Percentiles rank a stretch among this genome's conserved stretches.
These are phyloP conservation scores for Oncopeltus fasciatus DNA, from an alignment of 1,140 invertebrate species.

Conservation along the genomic window DNA sequence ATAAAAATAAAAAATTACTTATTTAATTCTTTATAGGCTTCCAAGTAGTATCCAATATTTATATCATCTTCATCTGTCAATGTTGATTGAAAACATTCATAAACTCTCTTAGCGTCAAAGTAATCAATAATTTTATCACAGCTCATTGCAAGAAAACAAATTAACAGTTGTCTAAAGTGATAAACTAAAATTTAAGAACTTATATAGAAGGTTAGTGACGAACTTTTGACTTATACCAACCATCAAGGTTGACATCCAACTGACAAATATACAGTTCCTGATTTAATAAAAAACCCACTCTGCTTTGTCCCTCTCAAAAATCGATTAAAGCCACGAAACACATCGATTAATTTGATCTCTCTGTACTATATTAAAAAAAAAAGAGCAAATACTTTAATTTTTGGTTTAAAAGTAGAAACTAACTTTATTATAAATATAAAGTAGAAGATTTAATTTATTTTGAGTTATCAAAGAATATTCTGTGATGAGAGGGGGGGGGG, in stretches of 20 bases:
- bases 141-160: background rate
- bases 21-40: slow-evolving; percentile 50
- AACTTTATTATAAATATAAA: no score
- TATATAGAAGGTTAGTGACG: background rate
- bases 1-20: slow-evolving; percentile 36
- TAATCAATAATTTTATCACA: background rate
- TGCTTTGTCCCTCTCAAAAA: no score
- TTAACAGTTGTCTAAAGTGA: background rate
- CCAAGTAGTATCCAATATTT: slow-evolving; percentile 42
- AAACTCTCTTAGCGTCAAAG: slow-evolving; percentile 28
- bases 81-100: slow-evolving; percentile 39
- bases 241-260: background rate
- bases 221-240: background rate
- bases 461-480: no score
- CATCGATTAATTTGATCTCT: no score
- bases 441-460: no score
- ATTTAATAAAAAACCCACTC: no score
- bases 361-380: no score
- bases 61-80: slow-evolving; percentile 46
- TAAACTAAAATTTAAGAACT: background rate
- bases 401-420: no score
- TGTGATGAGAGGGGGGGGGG: no score
- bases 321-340: no score
- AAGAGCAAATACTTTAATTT: no score
- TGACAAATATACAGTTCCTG: no score